phyloP scores from a whole-genome alignment of 2,113 vertebrate species.

The Eira barbara region DNA sequence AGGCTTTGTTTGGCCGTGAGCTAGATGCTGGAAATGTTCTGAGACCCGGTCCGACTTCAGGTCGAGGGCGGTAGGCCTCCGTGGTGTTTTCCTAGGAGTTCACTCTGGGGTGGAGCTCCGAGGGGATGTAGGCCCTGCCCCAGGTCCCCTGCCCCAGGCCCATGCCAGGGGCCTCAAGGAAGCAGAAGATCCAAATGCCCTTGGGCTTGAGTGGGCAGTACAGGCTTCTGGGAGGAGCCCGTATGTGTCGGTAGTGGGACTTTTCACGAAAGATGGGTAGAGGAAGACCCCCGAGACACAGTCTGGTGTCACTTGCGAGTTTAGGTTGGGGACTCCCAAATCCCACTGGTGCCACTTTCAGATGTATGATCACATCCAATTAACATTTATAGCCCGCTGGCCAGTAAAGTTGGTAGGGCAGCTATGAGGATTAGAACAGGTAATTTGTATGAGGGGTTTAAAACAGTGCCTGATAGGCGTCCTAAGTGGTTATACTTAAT shows the following conservation, averaged over 20 bases:
- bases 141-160: neutral
- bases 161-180: neutral
- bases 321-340: neutral
- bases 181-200: neutral
- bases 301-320: neutral
- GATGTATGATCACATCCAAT: neutral
- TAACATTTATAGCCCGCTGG: neutral
- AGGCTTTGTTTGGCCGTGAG: neutral
- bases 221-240: neutral
- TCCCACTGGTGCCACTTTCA: neutral
- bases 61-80: accelerated
- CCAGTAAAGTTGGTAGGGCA: neutral
- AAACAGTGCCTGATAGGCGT: neutral
- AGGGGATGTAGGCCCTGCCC: too few relatives aligned
- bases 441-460: neutral
- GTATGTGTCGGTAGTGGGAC: neutral
- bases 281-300: neutral
- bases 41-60: neutral
- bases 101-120: neutral
- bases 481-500: neutral
- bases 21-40: neutral
- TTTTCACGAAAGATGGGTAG: neutral
- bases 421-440: neutral
- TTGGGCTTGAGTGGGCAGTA: neutral
- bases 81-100: neutral